These are phyloP conservation scores for Drosophila hydei DNA, from an alignment of 1,140 invertebrate genomes.

Conservation along the genomic window DNA sequence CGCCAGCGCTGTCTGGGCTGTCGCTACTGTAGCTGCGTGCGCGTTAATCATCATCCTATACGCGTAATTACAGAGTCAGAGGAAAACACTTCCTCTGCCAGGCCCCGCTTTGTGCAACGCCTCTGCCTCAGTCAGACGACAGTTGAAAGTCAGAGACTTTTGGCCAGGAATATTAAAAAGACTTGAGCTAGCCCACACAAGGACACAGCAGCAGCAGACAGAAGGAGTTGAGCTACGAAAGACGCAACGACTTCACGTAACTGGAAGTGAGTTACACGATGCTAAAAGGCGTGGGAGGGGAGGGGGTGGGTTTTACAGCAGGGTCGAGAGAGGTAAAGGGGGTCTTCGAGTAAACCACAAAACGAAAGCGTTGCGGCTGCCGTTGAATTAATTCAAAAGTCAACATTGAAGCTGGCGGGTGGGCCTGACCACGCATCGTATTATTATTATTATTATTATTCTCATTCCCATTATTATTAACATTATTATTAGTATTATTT, in stretches of 20 bases:
- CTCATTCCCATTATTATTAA: neutral
- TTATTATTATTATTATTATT: slow-evolving; percentile 25
- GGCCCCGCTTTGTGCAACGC: neutral
- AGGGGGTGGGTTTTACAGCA: neutral
- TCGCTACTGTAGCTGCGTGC: slow-evolving; percentile 49
- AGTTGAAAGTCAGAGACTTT: slow-evolving; percentile 22
- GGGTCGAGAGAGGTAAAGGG: neutral
- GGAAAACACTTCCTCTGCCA: neutral
- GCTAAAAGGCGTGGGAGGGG: neutral
- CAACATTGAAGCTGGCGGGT: neutral
- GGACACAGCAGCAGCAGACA: slow-evolving; percentile 17
- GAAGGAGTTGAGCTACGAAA: slow-evolving; percentile 16
- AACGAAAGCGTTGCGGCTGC: slow-evolving; percentile 35
- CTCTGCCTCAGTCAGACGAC: slow-evolving; percentile 2
- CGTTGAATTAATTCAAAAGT: slow-evolving; percentile 43
- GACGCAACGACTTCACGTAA: slow-evolving; percentile 4
- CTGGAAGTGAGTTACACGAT: slow-evolving; percentile 11
- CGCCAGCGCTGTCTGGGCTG: slow-evolving; percentile 13
- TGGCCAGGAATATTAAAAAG: slow-evolving; percentile 53
- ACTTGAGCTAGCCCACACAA: slow-evolving; percentile 22
- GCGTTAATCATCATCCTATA: slow-evolving; percentile 81
- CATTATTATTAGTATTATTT: slow-evolving; percentile 3
- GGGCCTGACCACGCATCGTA: slow-evolving; percentile 47
- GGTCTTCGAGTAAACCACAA: slow-evolving; percentile 25
- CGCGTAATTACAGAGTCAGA: slow-evolving; percentile 73